phyloP scores from a whole-genome alignment of 1,140 invertebrate genomes.

The Caenorhabditis briggsae region DNA sequence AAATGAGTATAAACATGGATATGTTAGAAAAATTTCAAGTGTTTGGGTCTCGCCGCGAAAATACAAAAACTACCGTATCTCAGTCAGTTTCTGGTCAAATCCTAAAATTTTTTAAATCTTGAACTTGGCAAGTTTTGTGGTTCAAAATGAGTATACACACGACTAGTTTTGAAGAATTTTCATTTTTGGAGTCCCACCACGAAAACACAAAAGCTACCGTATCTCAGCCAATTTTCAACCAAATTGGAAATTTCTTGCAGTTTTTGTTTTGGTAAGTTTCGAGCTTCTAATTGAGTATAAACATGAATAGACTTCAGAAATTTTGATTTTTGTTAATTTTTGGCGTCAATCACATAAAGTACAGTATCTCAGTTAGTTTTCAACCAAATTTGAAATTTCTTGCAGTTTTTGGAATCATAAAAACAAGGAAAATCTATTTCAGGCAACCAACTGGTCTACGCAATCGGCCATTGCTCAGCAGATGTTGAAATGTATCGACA shows the following conservation, averaged over 20 bases:
- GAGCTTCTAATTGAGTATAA: neutral
- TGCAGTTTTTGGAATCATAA: no score
- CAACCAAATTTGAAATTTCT: no score
- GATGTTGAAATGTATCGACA: slow-evolving; percentile 64
- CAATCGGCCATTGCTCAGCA: slow-evolving; percentile 25
- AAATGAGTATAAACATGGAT: neutral
- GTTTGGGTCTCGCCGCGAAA: neutral
- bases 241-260: neutral
- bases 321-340: neutral
- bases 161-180: no score
- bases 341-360: no score
- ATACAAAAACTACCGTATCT: neutral
- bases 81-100: no score
- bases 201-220: slow-evolving; percentile 38
- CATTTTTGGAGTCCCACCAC: neutral
- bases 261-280: neutral
- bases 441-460: slow-evolving; percentile 51
- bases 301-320: neutral
- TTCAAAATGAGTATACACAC: no score
- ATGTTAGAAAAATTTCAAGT: neutral
- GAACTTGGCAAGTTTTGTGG: no score
- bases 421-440: neutral
- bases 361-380: no score
- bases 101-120: no score
- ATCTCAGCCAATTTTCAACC: no score